Base-by-base conservation (phyloP, 2,888 invertebrate species). In the Alloscopus bannaensis region DNA sequence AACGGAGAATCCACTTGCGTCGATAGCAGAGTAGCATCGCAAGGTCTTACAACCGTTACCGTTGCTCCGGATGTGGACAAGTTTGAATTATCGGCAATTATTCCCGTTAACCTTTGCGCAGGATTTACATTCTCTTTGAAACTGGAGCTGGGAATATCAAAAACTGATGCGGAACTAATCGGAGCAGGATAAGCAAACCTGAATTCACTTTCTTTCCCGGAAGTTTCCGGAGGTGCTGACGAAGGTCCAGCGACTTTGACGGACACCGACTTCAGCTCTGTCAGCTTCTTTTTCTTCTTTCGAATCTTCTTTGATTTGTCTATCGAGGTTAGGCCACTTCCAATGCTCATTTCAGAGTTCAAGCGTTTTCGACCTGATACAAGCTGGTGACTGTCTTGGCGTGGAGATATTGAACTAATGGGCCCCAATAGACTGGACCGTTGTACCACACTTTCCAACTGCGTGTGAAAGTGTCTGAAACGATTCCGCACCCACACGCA, bases 231-330 rank as follows among this genome's bases (percentile, higher is more conserved):
- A 22, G 79, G 79, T 0, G 79, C 72, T 16, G 72, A 72, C 3
- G 65, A 59, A 18, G 72, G 71, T 11, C 72, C 72, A 3, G 79
- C 40, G 11, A n/a, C 13, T 68, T 72, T 79, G n/a, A 68, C 24
- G 42, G 22, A 62, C 16, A 62, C 66, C 11, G 72, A 66, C 31
- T 60, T 76, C 45, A 75, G 50, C 11, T 81, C 75, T 29, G 72
- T 20, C 11, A 80, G 55, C 26, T 75, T 77, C 73, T 83, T 80
- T 65, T 83, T 80, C 70, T 80, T 82, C 62, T 78, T 81, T 55
- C 80, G 81, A 8, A 81, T 81, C 59, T 81, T 83, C 60, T 79
- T 68, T 22, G 75, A 70, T 52, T 83, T 83, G 0, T 73, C 65
- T 11, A 78, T 78, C 0, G 78, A 78, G 13, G 42, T 65, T n/a